These are phyloP conservation scores for Agrypnia vestita DNA, from an alignment of 1,140 invertebrate species.

Conservation along the genomic window DNA sequence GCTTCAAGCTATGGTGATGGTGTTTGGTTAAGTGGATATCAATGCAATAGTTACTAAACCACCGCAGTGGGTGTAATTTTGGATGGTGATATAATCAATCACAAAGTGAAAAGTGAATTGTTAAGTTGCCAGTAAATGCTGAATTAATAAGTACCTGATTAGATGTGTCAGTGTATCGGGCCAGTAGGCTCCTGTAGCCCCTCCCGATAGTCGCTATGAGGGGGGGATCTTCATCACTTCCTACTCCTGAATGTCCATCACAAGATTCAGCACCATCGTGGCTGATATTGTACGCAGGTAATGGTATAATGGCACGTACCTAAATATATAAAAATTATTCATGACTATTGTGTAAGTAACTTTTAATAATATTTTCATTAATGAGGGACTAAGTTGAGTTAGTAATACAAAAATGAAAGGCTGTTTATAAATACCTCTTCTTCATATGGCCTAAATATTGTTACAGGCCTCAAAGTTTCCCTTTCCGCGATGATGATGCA, in stretches of 20 bases:
- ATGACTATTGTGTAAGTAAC: not conserved
- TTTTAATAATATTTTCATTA: not conserved
- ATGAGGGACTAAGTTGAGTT: not conserved
- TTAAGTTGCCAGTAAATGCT: too few species aligned
- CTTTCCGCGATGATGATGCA: conserved; percentile 91
- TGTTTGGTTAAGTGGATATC: too few species aligned
- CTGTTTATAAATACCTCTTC: conserved; percentile 80
- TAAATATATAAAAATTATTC: conserved; percentile 54
- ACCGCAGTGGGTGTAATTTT: too few species aligned
- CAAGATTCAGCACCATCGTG: conserved; percentile 62
- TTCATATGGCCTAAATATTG: conserved; percentile 92
- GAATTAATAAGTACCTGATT: conserved; percentile 63
- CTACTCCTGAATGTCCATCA: conserved; percentile 67
- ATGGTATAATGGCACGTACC: conserved; percentile 67
- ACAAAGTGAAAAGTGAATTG: too few species aligned
- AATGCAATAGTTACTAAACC: too few species aligned
- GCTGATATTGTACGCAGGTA: conserved; percentile 59
- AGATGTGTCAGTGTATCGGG: conserved; percentile 78
- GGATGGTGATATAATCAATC: too few species aligned
- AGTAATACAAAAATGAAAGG: not conserved
- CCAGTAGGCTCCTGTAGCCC: conserved; percentile 87
- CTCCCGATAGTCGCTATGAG: conserved; percentile 86
- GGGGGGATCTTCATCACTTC: conserved; percentile 68
- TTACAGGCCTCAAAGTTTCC: conserved; percentile 85
- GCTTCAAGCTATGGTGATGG: too few species aligned